Evolutionary conservation across 2,888 invertebrate genomes (phyloP), one percentile per base, ranked within the genome.

Genomic region (Euphydryas editha): DNA sequence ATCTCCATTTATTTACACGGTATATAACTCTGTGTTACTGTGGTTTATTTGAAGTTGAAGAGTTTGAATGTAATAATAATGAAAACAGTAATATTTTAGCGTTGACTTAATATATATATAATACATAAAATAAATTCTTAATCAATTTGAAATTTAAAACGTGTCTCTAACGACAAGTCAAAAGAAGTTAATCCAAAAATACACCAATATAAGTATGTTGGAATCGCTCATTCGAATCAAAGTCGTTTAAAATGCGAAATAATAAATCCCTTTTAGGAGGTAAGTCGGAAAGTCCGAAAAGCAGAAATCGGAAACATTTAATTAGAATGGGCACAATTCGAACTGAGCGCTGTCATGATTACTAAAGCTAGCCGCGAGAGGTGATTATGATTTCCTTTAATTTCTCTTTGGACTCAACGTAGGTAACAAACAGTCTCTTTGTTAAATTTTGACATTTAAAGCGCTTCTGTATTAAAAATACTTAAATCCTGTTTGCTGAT

Each of bases 1-100:
- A 51, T 67, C 67, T 58, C 47, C 62, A 57, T 63, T 63, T 59
- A 62, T 30, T 36, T 37, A 46, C 20, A n/a, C 17, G n/a, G 11
- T 39, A 49, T 17, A 17, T 13, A 5, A n/a, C n/a, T 15, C 5
- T 15, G 42, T 44, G 42, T n/a, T 13, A 24, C 24, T n/a, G 5
- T 15, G 24, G 21, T 47, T 6, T 18, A 47, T n/a, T 51, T 4
- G 6, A 51, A 47, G 3, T 47, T 21, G 13, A 11, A n/a, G 39
- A 11, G 11, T 39, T 36, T 36, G 36, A 36, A 36, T 5, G 8
- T 36, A 10, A 7, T 36, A 36, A 10, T 36, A 10, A 36, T 5
- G 36, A 36, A n/a, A n/a, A n/a, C n/a, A n/a, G n/a, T n/a, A n/a
- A n/a, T n/a, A n/a, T n/a, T n/a, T n/a, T n/a, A n/a, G n/a, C n/a